Evolutionary conservation across 2,113 vertebrate genomes (phyloP).

Genomic region (Callopanchax toddi): DNA sequence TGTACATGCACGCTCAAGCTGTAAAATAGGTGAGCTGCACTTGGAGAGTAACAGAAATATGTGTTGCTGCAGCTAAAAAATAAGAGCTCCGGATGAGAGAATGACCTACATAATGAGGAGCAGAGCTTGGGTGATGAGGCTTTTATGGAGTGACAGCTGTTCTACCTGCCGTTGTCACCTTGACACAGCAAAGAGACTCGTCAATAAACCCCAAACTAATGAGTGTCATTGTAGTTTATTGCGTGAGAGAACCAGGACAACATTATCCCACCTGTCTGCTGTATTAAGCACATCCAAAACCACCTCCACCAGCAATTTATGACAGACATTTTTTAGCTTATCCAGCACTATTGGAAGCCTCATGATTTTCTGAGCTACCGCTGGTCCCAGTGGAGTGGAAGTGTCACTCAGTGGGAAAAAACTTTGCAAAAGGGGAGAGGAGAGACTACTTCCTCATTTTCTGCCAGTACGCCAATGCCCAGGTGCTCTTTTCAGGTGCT

Average conservation of each 20-base stretch:
- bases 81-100: slow-evolving; percentile 43
- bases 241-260: slow-evolving; percentile 44
- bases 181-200: slow-evolving; percentile 66
- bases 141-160: slow-evolving; percentile 77
- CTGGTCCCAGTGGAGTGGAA: slow-evolving; percentile 57
- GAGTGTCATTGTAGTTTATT: slow-evolving; percentile 67
- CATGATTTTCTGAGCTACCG: slow-evolving; percentile 50
- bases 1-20: slow-evolving; percentile 14
- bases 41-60: slow-evolving; percentile 34
- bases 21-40: slow-evolving; percentile 45
- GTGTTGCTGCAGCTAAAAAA: slow-evolving; percentile 26
- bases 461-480: slow-evolving; percentile 55
- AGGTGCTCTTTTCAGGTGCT: slow-evolving; percentile 70
- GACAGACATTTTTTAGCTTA: slow-evolving; percentile 60
- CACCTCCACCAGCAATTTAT: slow-evolving; percentile 57
- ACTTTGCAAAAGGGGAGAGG: slow-evolving; percentile 43
- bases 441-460: slow-evolving; percentile 54
- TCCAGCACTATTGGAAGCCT: slow-evolving; percentile 50
- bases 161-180: slow-evolving; percentile 72
- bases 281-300: slow-evolving; percentile 42
- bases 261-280: slow-evolving; percentile 51
- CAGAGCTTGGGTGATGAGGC: slow-evolving; percentile 59
- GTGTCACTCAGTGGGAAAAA: slow-evolving; percentile 66
- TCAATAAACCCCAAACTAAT: slow-evolving; percentile 67
- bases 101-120: slow-evolving; percentile 71